Percentiles rank a stretch among this genome's conserved stretches.
phyloP scores from a whole-genome alignment of 2,888 invertebrate species.

The Xestobium rufovillosum region DNA sequence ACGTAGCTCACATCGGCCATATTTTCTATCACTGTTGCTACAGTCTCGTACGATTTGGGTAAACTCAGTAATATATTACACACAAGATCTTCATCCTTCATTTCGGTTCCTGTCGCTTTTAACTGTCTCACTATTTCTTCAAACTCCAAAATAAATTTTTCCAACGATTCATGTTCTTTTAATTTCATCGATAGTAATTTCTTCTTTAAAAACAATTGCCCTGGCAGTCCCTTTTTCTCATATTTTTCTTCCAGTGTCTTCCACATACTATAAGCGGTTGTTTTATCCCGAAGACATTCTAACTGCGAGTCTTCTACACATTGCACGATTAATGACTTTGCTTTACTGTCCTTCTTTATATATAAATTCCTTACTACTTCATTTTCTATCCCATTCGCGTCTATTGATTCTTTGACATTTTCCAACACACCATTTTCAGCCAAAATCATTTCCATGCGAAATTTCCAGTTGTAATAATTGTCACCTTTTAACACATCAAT shows the following conservation, averaged over 20 bases:
- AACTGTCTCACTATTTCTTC: conserved; percentile 13
- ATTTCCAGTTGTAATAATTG: conserved; percentile 14
- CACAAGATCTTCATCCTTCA: conserved; percentile 13
- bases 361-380: background rate
- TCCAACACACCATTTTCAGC: conserved; percentile 6
- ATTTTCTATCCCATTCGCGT: too few species aligned
- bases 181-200: conserved; percentile 10
- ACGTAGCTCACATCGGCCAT: conserved; percentile 7
- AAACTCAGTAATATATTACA: conserved; percentile 12
- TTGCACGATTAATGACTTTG: conserved; percentile 6
- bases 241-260: conserved; percentile 13
- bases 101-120: conserved; percentile 6
- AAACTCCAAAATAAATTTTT: conserved; percentile 10
- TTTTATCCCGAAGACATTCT: conserved; percentile 15
- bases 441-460: conserved; percentile 9
- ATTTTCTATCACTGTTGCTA: conserved; percentile 16
- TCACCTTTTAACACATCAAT: background rate
- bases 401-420: background rate
- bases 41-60: conserved; percentile 17
- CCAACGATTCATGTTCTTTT: conserved; percentile 9
- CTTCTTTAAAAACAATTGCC: conserved; percentile 9
- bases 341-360: conserved; percentile 3
- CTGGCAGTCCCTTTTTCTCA: conserved; percentile 13
- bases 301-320: conserved; percentile 12
- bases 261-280: conserved; percentile 18